Base-by-base conservation (phyloP, 2,888 invertebrate species). In the Agrilus biguttatus region DNA sequence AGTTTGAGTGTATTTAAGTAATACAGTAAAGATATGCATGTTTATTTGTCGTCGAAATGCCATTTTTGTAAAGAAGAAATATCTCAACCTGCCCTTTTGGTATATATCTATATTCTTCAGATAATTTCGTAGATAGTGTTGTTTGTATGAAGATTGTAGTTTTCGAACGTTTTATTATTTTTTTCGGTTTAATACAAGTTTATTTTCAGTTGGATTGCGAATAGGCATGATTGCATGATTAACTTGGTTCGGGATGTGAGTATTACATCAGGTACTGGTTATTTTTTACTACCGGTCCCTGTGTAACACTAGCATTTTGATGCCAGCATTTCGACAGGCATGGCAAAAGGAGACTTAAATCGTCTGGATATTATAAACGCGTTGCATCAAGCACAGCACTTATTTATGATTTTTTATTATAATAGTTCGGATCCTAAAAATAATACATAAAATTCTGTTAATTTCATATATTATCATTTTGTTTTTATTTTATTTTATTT, bases 231-330 rank as follows among this genome's bases (percentile, higher is more conserved):
- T 57, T 61, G 62, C 54, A 58, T 54, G 57, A 58, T 72, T 75
- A 55, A 53, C 28, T 28, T 28, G 70, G 66, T 72, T 71, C 74
- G 74, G 80, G 74, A 73, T 75, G 74, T 88, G 93, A 93, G 93
- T 93, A 93, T 93, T 93, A 90, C 90, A 90, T 92, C 91, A 93
- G 92, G 93, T 93, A 93, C 92, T 92, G 92, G 91, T 85, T 71
- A 52, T 49, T 53, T 63, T 58, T 59, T 56, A 58, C 58, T 50
- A 77, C 80, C 91, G 85, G 92, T 90, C 78, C 77, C 83, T 87
- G 84, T 85, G 86, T 89, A 80, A 90, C 87, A 86, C 89, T 91
- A 81, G 72, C 78, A 76, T 72, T 72, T 71, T 71, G 63, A 21
- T 37, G 40, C 53, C 56, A 57, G 53, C 47, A 52, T 46, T 21